These are phyloP conservation scores for Tachysurus vachellii DNA, from an alignment of 2,113 vertebrate genomes.

Conservation along the genomic window DNA sequence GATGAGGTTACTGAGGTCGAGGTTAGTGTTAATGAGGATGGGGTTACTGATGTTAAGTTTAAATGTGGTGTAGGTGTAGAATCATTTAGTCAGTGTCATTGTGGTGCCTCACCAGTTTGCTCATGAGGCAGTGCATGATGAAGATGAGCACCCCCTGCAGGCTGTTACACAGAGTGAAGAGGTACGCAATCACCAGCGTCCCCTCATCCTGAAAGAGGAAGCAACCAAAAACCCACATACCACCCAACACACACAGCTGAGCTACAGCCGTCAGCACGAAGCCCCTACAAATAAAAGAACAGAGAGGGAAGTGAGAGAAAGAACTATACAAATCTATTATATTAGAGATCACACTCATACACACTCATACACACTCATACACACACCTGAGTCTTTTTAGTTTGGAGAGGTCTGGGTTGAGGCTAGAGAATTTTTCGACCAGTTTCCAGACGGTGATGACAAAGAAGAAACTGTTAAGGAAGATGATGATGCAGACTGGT, in stretches of 20 bases:
- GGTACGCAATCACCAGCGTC: conserved; percentile 62
- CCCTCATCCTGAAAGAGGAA: conserved; percentile 71
- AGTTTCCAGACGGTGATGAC: conserved; percentile 82
- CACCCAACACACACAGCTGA: conserved; percentile 82
- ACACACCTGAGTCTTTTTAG: conserved; percentile 73
- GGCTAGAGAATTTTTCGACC: conserved; percentile 77
- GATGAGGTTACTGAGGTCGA: not conserved
- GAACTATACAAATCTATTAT: not conserved
- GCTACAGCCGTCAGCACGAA: conserved; percentile 82
- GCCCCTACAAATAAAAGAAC: conserved; percentile 63
- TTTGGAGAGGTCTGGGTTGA: conserved; percentile 80
- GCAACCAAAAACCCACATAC: conserved; percentile 84
- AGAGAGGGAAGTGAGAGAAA: not conserved
- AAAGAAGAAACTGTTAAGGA: conserved; percentile 78
- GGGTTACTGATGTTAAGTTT: not conserved
- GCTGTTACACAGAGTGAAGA: conserved; percentile 82
- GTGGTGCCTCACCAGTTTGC: conserved; percentile 74
- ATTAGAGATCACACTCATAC: not conserved
- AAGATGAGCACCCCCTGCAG: conserved; percentile 83
- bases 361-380: not conserved
- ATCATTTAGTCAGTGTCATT: not conserved
- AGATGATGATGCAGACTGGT: conserved; percentile 74
- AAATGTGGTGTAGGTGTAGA: not conserved
- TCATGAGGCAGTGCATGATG: conserved; percentile 82
- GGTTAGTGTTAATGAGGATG: not conserved